Evolutionary conservation across 2,888 invertebrate species (phyloP).

Genomic region (Xestoiulus laeticollis): DNA sequence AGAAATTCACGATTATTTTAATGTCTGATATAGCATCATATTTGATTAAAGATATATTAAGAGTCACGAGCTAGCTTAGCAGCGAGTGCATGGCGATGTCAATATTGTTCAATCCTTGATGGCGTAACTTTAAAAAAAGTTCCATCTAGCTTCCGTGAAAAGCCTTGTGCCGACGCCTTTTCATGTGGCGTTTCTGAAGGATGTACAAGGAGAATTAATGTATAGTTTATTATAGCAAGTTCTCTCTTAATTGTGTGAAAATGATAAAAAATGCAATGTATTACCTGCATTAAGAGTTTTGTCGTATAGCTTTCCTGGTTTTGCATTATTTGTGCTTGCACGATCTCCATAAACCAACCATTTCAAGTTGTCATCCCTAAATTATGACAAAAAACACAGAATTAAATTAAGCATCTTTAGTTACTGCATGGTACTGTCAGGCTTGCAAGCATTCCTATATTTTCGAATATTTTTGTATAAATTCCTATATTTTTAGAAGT

Average conservation of each 20-base stretch:
- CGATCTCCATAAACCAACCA: not conserved
- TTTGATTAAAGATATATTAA: too few species aligned
- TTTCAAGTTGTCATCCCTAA: slow-evolving; percentile 18
- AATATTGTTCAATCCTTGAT: slow-evolving; percentile 23
- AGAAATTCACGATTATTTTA: too few species aligned
- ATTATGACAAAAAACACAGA: not conserved
- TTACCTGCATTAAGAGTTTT: slow-evolving; percentile 28
- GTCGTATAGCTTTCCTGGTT: not conserved
- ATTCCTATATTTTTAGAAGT: too few species aligned
- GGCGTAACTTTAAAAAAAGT: slow-evolving; percentile 39
- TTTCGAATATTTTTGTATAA: too few species aligned
- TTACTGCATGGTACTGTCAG: too few species aligned
- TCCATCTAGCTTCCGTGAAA: slow-evolving; percentile 49
- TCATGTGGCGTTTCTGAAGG: slow-evolving; percentile 39
- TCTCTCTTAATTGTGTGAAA: not conserved
- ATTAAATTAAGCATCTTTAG: not conserved
- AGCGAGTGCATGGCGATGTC: not conserved
- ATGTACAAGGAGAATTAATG: too few species aligned
- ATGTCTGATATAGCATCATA: too few species aligned
- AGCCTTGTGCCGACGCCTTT: slow-evolving; percentile 40
- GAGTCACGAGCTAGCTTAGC: not conserved
- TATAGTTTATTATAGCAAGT: not conserved
- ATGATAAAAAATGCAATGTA: not conserved
- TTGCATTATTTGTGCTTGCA: not conserved
- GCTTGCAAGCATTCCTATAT: too few species aligned